Base-by-base conservation (phyloP, 2,888 invertebrate species). In the Leptodirus hochenwartii region DNA sequence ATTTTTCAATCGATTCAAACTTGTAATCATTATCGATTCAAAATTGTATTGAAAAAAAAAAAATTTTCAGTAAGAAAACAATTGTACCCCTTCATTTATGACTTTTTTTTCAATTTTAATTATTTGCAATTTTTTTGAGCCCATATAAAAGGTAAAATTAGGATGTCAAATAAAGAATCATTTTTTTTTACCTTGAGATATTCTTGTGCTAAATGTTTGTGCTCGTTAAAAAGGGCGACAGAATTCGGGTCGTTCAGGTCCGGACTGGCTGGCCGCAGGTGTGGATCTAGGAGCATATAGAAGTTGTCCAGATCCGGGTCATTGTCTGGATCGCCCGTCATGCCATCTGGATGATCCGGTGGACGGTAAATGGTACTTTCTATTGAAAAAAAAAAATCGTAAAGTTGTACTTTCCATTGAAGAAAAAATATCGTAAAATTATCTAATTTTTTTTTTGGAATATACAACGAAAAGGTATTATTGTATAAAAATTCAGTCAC, bases 151-250 rank as follows among this genome's bases (percentile, higher is more conserved):
- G n/a, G n/a, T n/a, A n/a, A n/a, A n/a, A n/a, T n/a, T n/a, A n/a
- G n/a, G n/a, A 8, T 5, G 26, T 9, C 8, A 11, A 6, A 29
- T 8, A 27, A 27, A 13, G 4, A 13, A 4, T 25, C 23, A 10
- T 14, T 25, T 20, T 20, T 20, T 17, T 28, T 39, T 42, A 84
- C 79, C 56, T 77, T 78, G 33, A 88, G 66, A 58, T 84, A 88
- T 55, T 90, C 82, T 53, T 84, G 74, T 33, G 85, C 85, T 41
- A 88, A 57, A 56, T 81, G 66, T 48, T 80, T 81, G 51, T 91
- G 90, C 45, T 88, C 81, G 40, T 87, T 74, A 50, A 80, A 91
- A 45, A 91, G 79, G 39, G 75, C 64, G 51, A 80, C 68, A 30
- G 90, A 91, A 52, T 79, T 71, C 11, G 73, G 69, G 46, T 69